These are phyloP conservation scores for Chaunax sp. DNA, from an alignment of 2,797 vertebrate genomes.

Conservation along the genomic window DNA sequence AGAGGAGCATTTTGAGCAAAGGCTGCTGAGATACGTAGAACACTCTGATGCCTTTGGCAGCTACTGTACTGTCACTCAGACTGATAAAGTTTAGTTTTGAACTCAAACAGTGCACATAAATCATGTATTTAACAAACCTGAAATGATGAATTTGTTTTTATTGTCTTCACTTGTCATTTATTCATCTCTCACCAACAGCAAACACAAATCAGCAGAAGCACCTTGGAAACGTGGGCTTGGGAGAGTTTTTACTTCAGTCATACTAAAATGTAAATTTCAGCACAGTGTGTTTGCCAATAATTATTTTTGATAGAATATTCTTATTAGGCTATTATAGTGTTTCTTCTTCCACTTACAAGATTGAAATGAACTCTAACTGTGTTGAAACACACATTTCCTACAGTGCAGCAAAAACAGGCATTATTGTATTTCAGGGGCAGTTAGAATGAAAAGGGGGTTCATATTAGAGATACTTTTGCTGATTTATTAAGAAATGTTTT, in stretches of 20 bases:
- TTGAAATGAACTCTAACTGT: neutral
- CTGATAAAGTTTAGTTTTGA: conserved; percentile 73
- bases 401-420: conserved; percentile 8
- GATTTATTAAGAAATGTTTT: conserved; percentile 32
- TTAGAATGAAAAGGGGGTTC: conserved; percentile 15
- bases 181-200: conserved; percentile 28
- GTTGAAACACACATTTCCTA: conserved; percentile 7
- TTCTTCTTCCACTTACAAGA: neutral
- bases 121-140: conserved; percentile 74
- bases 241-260: conserved; percentile 9
- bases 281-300: conserved; percentile 13
- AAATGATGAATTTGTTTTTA: conserved; percentile 49
- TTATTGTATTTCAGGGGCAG: conserved; percentile 6
- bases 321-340: neutral
- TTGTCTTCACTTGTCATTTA: conserved; percentile 40
- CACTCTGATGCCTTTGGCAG: conserved; percentile 78
- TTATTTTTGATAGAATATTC: conserved; percentile 4
- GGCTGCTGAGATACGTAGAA: conserved; percentile 63
- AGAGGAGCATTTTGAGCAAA: conserved; percentile 52
- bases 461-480: conserved; percentile 32
- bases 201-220: conserved; percentile 20
- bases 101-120: conserved; percentile 79
- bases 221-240: neutral
- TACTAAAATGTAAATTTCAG: conserved; percentile 37
- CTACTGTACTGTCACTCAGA: conserved; percentile 76